Conservation (phyloP, 2,888 invertebrate species). For the Tenthredo amoena region DNA sequence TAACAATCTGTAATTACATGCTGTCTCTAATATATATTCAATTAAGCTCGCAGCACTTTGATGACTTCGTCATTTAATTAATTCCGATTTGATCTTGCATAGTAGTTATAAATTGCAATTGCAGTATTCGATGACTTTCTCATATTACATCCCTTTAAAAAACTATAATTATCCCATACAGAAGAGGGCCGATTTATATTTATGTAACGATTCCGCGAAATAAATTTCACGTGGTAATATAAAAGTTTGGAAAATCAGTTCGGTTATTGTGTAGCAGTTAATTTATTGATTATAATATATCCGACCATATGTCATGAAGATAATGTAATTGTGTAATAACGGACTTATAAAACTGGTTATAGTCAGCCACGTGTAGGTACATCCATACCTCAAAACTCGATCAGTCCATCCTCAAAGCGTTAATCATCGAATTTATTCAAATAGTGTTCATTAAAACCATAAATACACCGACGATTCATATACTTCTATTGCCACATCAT, state of each 20-base stretch:
- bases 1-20: not conserved
- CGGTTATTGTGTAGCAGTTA: not conserved
- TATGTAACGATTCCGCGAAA: not conserved
- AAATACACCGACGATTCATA: not conserved
- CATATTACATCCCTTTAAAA: not conserved
- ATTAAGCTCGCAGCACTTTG: not conserved
- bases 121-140: not conserved
- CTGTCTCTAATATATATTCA: not conserved
- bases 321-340: not conserved
- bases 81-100: not conserved
- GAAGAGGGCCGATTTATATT: not conserved
- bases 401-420: not conserved
- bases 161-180: not conserved
- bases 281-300: not conserved
- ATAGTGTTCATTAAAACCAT: not conserved
- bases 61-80: not conserved
- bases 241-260: not conserved
- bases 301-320: not conserved
- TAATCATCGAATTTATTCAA: not conserved
- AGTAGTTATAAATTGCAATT: not conserved
- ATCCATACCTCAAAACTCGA: not conserved
- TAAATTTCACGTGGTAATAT: not conserved
- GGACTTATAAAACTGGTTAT: not conserved
- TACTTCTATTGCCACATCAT: not conserved
- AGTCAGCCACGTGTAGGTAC: not conserved